phyloP scores from a whole-genome alignment of 2,797 vertebrate species.

The Echiichthys vipera region DNA sequence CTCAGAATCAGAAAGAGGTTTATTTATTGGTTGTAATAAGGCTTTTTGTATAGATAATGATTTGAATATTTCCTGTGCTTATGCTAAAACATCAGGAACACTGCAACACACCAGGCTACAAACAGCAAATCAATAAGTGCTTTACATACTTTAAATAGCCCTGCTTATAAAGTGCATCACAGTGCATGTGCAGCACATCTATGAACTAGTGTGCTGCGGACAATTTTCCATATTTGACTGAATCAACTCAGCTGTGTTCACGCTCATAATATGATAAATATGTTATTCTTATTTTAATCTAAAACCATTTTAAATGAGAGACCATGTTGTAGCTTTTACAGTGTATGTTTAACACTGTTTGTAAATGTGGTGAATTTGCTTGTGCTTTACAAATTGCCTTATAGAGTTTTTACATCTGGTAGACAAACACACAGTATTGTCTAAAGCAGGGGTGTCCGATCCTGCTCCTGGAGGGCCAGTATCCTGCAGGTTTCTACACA shows the following conservation, averaged over 20 bases:
- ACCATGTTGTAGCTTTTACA: neutral
- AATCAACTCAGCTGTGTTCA: neutral
- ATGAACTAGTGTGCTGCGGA: neutral
- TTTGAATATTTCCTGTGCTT: neutral
- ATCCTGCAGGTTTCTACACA: no score
- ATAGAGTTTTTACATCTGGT: neutral
- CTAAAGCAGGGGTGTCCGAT: no score
- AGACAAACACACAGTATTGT: no score
- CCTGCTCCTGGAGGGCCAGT: no score
- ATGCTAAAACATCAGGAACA: neutral
- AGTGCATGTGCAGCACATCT: neutral
- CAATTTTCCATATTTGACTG: neutral
- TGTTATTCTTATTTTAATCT: neutral
- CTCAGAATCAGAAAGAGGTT: no score
- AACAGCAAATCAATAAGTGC: conserved; percentile 18
- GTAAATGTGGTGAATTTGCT: no score
- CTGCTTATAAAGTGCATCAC: conserved; percentile 1
- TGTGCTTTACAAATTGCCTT: neutral
- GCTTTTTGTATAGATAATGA: neutral
- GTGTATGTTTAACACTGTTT: neutral
- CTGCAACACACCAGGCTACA: neutral
- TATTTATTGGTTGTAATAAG: no score
- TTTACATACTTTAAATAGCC: conserved; percentile 12
- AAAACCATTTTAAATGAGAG: neutral
- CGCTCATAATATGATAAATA: neutral